A percentile compares a stretch with the other conserved stretches of the same genome.
Conservation (phyloP, 2,797 vertebrate species). For the Siniperca undulata region DNA sequence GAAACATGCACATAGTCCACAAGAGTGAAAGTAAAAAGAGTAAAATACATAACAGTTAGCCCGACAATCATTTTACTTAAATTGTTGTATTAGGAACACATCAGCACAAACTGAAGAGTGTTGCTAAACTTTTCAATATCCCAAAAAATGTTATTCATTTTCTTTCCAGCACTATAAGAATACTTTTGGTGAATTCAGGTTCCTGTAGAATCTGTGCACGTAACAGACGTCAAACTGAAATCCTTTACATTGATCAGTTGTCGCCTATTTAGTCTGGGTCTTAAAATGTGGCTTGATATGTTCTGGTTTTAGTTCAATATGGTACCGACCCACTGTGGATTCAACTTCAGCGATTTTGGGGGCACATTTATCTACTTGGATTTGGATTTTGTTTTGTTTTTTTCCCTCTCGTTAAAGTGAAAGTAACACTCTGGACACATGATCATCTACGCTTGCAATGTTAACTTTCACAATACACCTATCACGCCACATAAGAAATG, state of each 20-base stretch:
- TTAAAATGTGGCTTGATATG: neutral
- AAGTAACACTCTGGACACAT: constrained; percentile 37
- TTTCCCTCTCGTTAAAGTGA: constrained; percentile 27
- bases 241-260: neutral
- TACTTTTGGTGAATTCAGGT: neutral
- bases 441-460: neutral
- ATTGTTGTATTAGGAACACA: neutral
- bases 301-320: neutral
- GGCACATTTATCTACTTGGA: constrained; percentile 18
- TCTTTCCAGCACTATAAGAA: neutral
- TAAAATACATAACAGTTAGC: neutral
- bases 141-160: neutral
- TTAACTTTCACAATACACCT: constrained; percentile 23
- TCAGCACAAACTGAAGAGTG: neutral
- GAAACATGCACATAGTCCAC: neutral
- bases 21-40: no score
- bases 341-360: neutral
- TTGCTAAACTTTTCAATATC: neutral
- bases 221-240: neutral
- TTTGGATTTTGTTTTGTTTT: constrained; percentile 5
- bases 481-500: constrained; percentile 7
- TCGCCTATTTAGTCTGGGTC: neutral
- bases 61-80: neutral
- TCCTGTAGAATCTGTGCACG: neutral
- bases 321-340: neutral